A percentile compares a stretch with the other conserved stretches of the same genome.
Conservation (phyloP, 2,797 vertebrate genomes). For the Myripristis jacobus region DNA sequence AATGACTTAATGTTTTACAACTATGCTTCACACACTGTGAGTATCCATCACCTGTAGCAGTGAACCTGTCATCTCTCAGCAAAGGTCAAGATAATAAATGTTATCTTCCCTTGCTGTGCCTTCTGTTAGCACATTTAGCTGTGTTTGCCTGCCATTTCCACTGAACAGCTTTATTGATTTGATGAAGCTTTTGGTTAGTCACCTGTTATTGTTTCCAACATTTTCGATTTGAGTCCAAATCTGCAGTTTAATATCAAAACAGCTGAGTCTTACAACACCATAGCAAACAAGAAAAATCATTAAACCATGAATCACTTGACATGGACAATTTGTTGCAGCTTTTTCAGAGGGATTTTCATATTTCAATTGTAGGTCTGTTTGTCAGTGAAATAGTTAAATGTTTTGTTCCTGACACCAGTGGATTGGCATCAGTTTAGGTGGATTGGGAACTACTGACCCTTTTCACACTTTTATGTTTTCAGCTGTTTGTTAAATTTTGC, state of each 20-base stretch:
- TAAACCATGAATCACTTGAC: no score
- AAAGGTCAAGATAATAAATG: constrained; percentile 76
- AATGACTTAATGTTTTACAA: constrained; percentile 36
- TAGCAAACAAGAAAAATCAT: neutral
- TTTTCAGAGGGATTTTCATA: no score
- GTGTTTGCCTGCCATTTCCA: constrained; percentile 34
- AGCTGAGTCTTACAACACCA: no score
- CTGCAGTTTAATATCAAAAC: neutral
- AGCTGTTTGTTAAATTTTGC: no score
- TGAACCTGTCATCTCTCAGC: constrained; percentile 59
- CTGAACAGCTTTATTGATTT: constrained; percentile 8
- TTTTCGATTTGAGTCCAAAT: constrained; percentile 19
- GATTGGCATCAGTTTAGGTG: no score
- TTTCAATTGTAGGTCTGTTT: no score
- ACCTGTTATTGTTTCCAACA: no score
- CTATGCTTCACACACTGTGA: constrained; percentile 35
- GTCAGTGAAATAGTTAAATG: no score
- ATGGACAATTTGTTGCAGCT: no score
- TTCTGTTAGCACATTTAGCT: constrained; percentile 37
- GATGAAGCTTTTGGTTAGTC: constrained; percentile 18
- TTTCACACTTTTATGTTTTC: no score
- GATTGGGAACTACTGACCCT: no score
- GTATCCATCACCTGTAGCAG: constrained; percentile 44
- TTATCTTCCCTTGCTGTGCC: constrained; percentile 48
- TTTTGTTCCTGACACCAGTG: no score